Base-by-base conservation (phyloP, 2,797 vertebrate species). In the Siniperca undulata region DNA sequence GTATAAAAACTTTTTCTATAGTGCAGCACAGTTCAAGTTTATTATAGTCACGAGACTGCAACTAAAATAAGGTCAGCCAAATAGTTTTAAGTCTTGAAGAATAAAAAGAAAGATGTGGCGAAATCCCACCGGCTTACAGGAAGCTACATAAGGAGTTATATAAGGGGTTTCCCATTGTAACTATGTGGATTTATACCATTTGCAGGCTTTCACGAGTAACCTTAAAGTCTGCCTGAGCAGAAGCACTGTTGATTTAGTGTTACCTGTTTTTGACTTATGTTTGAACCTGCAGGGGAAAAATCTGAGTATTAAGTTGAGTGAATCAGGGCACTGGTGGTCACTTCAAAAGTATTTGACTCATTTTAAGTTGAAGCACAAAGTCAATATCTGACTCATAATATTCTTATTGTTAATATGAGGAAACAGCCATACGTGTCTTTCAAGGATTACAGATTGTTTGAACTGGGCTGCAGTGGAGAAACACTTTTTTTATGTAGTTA, bases 361-460 rank as follows among this genome's bases (percentile, higher is more conserved):
- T 8, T 78, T 52, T 12, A 40, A 30, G 22, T 38, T 52, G 11
- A 66, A 30, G 58, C 22, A 50, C 55, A 20, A 79, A 58, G 65
- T 50, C 34, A 73, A 83, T 42, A 34, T 81, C 55, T 70, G 58
- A 68, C 52, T 68, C 61, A 80, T 34, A 44, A 14, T 27, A 4
- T 77, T 60, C 11, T 48, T 20, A 19, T 22, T 5, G 46, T 61
- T 8, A 36, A 64, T 30, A 38, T 14, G 24, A 50, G 19, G 12
- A 53, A 38, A 64, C 62, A 9, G 36, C 17, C 27, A 5, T 16
- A 53, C 22, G 27, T 72, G 52, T 67, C 24, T 3, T 38, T 55
- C 7, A 17, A 30, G 59, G n/a, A 77, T 74, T 61, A 72, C 11
- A 13, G 9, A 40, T 27, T 78, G 71, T 82, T 84, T 87, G 67